These are phyloP conservation scores for Dicrostonyx torquatus DNA, from an alignment of 2,797 vertebrate species.

Conservation along the genomic window DNA sequence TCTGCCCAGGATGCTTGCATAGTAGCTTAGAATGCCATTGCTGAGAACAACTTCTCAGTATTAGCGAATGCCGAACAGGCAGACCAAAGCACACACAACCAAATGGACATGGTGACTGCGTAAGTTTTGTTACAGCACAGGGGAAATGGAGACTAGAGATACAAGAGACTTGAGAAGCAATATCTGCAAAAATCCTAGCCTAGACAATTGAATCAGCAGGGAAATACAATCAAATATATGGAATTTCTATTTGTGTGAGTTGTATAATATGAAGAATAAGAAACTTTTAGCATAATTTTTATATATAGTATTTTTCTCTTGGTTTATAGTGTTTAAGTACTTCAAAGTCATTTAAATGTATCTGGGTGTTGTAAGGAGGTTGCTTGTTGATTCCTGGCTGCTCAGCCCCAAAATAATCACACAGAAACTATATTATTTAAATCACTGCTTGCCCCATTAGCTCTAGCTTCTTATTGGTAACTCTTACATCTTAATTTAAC, in stretches of 20 bases:
- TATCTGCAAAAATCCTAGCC: constrained; percentile 29
- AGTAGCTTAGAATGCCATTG: neutral
- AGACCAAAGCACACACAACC: neutral
- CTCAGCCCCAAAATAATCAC: too few relatives aligned
- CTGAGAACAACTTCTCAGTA: neutral
- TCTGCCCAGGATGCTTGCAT: neutral
- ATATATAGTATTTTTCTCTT: neutral
- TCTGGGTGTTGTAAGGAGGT: neutral
- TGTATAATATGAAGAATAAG: neutral
- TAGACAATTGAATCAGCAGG: neutral
- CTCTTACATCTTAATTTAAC: too few relatives aligned
- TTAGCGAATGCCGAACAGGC: neutral
- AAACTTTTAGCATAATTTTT: neutral
- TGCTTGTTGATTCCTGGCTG: too few relatives aligned
- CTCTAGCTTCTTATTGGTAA: too few relatives aligned
- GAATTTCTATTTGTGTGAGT: neutral
- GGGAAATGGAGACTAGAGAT: neutral
- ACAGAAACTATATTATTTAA: too few relatives aligned
- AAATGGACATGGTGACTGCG: neutral
- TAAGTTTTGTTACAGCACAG: neutral
- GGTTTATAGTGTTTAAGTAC: neutral
- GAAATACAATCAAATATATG: neutral
- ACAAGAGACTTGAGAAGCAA: neutral
- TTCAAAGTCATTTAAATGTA: constrained; percentile 18
- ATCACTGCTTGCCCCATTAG: too few relatives aligned